Evolutionary conservation across 2,113 vertebrate species (phyloP), one percentile per base, ranked within the genome.

Genomic region (Grallaria varia): DNA sequence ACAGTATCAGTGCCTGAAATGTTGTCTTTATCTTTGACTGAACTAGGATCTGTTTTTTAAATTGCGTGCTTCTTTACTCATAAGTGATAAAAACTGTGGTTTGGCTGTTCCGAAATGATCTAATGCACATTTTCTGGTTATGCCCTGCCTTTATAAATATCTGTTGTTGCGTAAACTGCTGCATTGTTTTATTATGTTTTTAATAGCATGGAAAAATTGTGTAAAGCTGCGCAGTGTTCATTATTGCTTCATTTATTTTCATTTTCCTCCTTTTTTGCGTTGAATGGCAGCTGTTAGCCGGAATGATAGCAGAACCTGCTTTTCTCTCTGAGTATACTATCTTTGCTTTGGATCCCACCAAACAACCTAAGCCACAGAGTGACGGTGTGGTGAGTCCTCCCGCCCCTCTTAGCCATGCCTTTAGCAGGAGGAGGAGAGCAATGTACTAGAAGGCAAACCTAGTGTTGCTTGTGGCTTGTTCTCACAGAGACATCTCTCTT

Each of bases 271-370:
- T 98, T 98, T 98, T 93, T 98, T 98, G 97, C 98, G 96, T 97
- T 98, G 98, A 98, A 98, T 98, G 98, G 97, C 98, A 99, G 99
- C 98, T 99, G 92, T 98, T 99, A 99, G 99, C 99, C 55, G 98
- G 98, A 98, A 99, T 99, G 99, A 99, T 99, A 99, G 99, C 99
- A 98, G 99, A 99, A 96, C 99, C 99, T 97, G 99, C 99, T 99
- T 99, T 99, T 99, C 99, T 99, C 97, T 99, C 99, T 99, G 99
- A 99, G 97, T 99, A 99, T 98, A 99, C 99, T 99, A 98, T 99
- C 98, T 99, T 99, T 99, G 99, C 99, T 99, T 99, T 99, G 99
- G 99, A 99, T 98, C 97, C 98, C 98, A 99, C 98, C 99, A 99
- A 99, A 96, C 98, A 97, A 97, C 98, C 98, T 98, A 98, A 98